Percentiles rank a stretch among this genome's conserved stretches.
phyloP scores from a whole-genome alignment of 2,888 invertebrate genomes.

The Phyllotreta striolata region DNA sequence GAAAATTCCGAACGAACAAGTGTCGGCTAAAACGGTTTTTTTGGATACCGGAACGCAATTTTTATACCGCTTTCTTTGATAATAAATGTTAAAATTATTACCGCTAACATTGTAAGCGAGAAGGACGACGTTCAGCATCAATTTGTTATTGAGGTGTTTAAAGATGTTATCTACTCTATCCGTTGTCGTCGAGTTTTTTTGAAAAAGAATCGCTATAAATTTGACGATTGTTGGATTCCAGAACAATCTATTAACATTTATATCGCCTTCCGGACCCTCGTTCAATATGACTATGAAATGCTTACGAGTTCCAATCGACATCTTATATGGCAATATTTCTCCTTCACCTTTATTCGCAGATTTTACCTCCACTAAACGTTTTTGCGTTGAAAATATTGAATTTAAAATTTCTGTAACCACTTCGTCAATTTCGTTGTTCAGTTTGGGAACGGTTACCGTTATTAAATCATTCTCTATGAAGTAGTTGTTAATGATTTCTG shows the following conservation, averaged over 20 bases:
- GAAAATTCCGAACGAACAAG: conserved; percentile 25
- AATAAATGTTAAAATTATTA: conserved; percentile 11
- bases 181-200: conserved; percentile 7
- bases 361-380: conserved; percentile 8
- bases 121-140: conserved; percentile 7
- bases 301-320: neutral
- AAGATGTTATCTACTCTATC: neutral
- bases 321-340: neutral
- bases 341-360: neutral
- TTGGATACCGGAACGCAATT: conserved; percentile 10
- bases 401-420: neutral
- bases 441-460: neutral
- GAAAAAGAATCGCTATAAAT: conserved; percentile 3
- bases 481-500: neutral
- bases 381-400: neutral
- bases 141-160: neutral
- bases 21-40: conserved; percentile 5
- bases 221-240: neutral
- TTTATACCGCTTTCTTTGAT: neutral
- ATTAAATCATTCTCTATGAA: neutral
- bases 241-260: neutral
- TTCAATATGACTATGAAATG: conserved; percentile 14
- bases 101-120: neutral
- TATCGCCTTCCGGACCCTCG: neutral
- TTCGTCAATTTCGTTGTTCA: neutral